These are phyloP conservation scores for Anthopleura xanthogrammica DNA, from an alignment of 92 coral and sea anemone genomes.

Conservation along the genomic window DNA sequence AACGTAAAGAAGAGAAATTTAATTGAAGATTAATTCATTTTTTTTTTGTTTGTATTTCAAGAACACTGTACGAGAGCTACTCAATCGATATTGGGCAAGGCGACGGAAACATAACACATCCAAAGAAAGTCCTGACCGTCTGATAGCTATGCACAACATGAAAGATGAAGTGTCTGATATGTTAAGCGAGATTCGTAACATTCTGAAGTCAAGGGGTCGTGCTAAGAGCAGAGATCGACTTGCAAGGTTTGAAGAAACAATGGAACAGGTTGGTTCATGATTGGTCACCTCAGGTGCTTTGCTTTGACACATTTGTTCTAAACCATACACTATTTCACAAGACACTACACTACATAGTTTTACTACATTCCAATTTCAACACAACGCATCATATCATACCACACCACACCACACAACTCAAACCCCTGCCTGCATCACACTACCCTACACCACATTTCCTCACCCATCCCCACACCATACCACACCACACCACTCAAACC, in stretches of 20 bases:
- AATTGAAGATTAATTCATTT: not conserved
- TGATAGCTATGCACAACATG: conserved; percentile 55
- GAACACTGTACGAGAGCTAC: conserved; percentile 78
- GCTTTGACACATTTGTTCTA: not conserved
- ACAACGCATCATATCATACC: not conserved
- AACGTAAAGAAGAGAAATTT: no score
- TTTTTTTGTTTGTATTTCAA: conserved; percentile 7
- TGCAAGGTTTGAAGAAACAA: conserved; percentile 5
- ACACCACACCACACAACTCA: not conserved
- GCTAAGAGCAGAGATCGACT: conserved; percentile 33
- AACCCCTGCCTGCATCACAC: not conserved
- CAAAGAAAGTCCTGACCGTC: conserved; percentile 40
- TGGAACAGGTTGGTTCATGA: not conserved
- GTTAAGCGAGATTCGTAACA: conserved; percentile 81
- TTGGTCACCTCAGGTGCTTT: no score
- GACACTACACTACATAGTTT: not conserved
- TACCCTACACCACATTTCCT: not conserved
- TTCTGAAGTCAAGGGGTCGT: conserved; percentile 63
- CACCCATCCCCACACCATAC: not conserved
- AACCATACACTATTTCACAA: not conserved
- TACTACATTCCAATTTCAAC: not conserved
- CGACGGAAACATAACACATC: conserved; percentile 48
- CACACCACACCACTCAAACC: not conserved
- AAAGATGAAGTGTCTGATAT: conserved; percentile 76
- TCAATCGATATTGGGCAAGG: conserved; percentile 76